A percentile compares a stretch with the other conserved stretches of the same genome.
phyloP scores from a whole-genome alignment of 2,888 invertebrate species.

The Microctonus brassicae region DNA sequence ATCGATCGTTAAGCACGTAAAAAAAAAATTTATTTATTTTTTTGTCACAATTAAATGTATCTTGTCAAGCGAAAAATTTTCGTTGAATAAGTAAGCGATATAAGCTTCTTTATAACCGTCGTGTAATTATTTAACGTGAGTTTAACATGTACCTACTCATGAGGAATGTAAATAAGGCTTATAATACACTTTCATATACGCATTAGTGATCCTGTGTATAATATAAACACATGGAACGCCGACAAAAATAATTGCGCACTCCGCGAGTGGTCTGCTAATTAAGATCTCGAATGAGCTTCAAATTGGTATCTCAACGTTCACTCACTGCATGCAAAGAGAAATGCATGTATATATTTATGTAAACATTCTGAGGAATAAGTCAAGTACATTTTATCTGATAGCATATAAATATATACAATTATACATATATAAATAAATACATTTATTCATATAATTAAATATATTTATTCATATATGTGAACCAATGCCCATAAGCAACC shows the following conservation, averaged over 20 bases:
- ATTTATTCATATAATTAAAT: too few relatives aligned
- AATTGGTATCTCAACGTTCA: slow-evolving; percentile 42
- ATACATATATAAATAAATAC: too few relatives aligned
- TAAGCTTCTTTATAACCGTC: neutral
- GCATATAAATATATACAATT: neutral
- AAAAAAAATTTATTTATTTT: neutral
- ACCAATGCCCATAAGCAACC: too few relatives aligned
- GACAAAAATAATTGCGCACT: slow-evolving; percentile 38
- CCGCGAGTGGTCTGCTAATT: slow-evolving; percentile 51
- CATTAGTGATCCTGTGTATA: slow-evolving; percentile 15
- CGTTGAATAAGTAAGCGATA: slow-evolving; percentile 6
- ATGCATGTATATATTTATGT: neutral
- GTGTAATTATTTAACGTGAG: neutral
- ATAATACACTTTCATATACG: slow-evolving; percentile 12
- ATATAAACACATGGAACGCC: slow-evolving; percentile 18
- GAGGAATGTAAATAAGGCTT: slow-evolving; percentile 3
- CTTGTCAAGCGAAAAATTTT: neutral
- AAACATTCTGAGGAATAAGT: neutral
- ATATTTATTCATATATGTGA: too few relatives aligned
- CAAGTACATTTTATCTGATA: slow-evolving; percentile 12
- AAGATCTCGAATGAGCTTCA: slow-evolving; percentile 51
- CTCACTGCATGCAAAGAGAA: neutral
- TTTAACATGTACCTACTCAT: neutral
- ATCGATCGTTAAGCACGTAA: slow-evolving; percentile 7
- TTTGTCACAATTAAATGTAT: neutral